A percentile compares a stretch with the other conserved stretches of the same genome.
These are phyloP conservation scores for Caradrina clavipalpis DNA, from an alignment of 2,888 invertebrate species.

Conservation along the genomic window DNA sequence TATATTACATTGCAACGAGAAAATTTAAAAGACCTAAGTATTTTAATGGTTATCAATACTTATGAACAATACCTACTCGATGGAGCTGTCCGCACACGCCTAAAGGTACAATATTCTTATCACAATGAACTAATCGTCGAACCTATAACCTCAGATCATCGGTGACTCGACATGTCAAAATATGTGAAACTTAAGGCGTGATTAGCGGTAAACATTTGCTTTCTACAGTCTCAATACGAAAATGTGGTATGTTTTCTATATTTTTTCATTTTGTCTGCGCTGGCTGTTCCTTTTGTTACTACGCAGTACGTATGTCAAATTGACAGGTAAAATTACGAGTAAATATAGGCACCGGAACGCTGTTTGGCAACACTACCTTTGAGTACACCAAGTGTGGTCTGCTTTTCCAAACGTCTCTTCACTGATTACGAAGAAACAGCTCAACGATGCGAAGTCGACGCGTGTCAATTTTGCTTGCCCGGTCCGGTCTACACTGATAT, in stretches of 20 bases:
- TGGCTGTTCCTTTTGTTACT: slow-evolving; percentile 28
- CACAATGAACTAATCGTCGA: slow-evolving; percentile 1
- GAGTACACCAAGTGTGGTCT: slow-evolving; percentile 3
- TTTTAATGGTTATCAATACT: not conserved
- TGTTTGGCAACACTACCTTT: not conserved
- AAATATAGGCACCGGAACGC: slow-evolving; percentile 9
- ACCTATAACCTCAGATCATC: slow-evolving; percentile 1
- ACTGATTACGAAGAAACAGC: slow-evolving; percentile 5
- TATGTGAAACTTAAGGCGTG: not conserved
- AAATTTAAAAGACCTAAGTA: not conserved
- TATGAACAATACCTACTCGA: not conserved
- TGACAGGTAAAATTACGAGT: slow-evolving; percentile 39
- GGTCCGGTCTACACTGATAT: slow-evolving; percentile 10
- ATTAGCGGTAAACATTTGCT: not conserved
- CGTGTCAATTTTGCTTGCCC: slow-evolving; percentile 1
- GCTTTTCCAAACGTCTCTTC: slow-evolving; percentile 10
- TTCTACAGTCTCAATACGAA: not conserved
- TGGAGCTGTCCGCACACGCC: slow-evolving; percentile 4
- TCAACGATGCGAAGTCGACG: slow-evolving; percentile 3
- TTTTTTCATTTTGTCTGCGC: not conserved
- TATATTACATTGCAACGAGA: not conserved
- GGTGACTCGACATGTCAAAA: not conserved
- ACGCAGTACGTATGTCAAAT: slow-evolving; percentile 40
- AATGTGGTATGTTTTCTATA: slow-evolving; percentile 17
- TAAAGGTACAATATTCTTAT: slow-evolving; percentile 18